Base-by-base conservation (phyloP, 1,140 invertebrate genomes). In the Drosophila arizonae region DNA sequence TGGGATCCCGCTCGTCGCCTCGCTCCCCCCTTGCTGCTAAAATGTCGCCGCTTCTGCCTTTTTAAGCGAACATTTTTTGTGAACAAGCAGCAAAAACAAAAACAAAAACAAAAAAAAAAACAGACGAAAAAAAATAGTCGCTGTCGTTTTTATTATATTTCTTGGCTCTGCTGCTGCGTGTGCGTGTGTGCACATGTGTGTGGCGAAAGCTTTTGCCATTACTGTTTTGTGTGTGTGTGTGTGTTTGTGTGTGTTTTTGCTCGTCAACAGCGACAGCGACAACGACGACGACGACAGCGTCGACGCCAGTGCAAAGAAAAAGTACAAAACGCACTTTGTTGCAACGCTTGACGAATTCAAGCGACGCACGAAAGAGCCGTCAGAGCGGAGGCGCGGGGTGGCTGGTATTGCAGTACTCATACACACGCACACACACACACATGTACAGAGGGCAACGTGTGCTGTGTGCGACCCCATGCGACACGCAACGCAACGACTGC, bases 131-230 rank as follows among this genome's bases (percentile, higher is more conserved):
- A 63, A 52, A 67, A 71, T 69, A 75, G 67, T 78, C 73, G 64
- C 64, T 85, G 81, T 80, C 77, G 76, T 85, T 77, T 84, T 84
- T 85, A 75, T 85, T 85, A 73, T 84, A 75, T 79, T 81, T 78
- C 70, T 62, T 66, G 64, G 48, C 60, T 57, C 57, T 46, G 43
- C 43, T 21, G 8, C 54, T 58, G 62, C 61, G 48, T 54, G 17
- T 45, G 39, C 58, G 39, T 45, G 21, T 48, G 30, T 48, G 21
- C 50, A 43, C 50, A 33, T 63, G 51, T 41, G 15, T 48, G 26
- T 50, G n/a, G 26, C 50, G 26, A 60, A 48, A 54, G 36, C 52
- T 52, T 46, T 46, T 46, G 11, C 17, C 13, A 33, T 54, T 46
- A 26, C 39, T 30, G 63, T 52, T 70, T 63, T 70, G 28, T 15